These are phyloP conservation scores for Bucorvus abyssinicus DNA, from an alignment of 2,797 vertebrate species.

Conservation along the genomic window DNA sequence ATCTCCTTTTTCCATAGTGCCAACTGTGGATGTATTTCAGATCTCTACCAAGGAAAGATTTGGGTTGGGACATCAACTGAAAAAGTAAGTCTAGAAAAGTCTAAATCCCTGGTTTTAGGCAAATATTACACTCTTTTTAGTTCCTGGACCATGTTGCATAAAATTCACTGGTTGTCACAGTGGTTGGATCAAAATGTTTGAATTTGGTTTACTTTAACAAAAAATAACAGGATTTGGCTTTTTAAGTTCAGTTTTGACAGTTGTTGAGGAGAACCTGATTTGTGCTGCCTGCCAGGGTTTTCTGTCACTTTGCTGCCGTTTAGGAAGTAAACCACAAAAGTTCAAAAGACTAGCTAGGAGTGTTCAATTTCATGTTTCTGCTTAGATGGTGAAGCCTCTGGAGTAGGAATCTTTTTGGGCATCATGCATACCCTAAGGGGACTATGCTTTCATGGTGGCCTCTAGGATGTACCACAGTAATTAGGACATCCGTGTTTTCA, in stretches of 20 bases:
- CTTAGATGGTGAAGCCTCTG: not conserved
- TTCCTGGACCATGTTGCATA: not conserved
- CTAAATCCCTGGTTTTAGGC: not conserved
- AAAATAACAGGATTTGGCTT: not conserved
- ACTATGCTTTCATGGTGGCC: not conserved
- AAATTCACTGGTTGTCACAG: not conserved
- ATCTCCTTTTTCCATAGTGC: conserved; percentile 74
- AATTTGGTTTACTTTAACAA: not conserved
- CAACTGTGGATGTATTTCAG: conserved; percentile 91
- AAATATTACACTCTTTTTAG: not conserved
- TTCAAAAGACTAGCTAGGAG: not conserved
- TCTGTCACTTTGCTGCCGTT: not conserved
- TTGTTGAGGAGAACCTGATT: not conserved
- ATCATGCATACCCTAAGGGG: not conserved
- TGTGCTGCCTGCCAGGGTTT: not conserved
- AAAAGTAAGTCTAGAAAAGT: conserved; percentile 81
- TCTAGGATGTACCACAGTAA: not conserved
- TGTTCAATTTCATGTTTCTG: not conserved
- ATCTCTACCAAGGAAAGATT: conserved; percentile 89
- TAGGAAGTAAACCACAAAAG: not conserved
- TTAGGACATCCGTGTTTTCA: not conserved
- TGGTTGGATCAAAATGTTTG: not conserved
- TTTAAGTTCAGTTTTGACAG: not conserved
- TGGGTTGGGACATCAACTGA: conserved; percentile 88
- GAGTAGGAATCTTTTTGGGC: not conserved